Conservation (phyloP, 2,113 vertebrate species). For the Gulo gulo region DNA sequence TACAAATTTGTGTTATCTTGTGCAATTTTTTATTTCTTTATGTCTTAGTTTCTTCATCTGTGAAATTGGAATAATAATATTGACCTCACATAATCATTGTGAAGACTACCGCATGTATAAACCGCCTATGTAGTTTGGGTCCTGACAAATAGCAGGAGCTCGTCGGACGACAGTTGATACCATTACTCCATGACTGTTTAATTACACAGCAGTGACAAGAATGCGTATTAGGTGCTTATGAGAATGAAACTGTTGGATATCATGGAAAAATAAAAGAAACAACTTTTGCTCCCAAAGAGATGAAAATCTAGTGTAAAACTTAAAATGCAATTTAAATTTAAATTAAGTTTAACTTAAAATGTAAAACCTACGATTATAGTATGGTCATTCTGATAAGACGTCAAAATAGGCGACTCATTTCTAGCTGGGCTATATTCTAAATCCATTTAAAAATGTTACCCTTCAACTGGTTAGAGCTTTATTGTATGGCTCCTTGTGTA, state of each 20-base stretch:
- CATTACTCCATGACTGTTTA: not conserved
- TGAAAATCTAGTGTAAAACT: not conserved
- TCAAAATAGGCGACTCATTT: not conserved
- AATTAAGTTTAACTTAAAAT: too few species aligned
- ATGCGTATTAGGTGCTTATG: not conserved
- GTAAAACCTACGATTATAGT: not conserved
- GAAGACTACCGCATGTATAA: not conserved
- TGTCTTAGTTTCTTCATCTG: not conserved
- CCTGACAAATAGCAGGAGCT: not conserved
- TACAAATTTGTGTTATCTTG: not conserved
- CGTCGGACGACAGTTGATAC: not conserved
- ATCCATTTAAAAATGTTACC: not conserved
- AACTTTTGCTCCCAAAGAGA: not conserved
- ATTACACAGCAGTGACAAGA: not conserved
- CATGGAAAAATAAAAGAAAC: not conserved
- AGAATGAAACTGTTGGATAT: not conserved
- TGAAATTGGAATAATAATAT: not conserved
- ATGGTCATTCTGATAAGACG: not conserved
- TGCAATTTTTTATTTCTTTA: not conserved
- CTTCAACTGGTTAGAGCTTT: not conserved
- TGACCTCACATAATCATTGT: not conserved
- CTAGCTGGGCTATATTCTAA: not conserved
- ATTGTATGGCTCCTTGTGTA: not conserved
- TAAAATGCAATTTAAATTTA: not conserved
- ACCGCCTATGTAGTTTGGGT: not conserved